Base-by-base conservation (phyloP, 2,888 invertebrate genomes). In the Polydrusus pterygomalis region DNA sequence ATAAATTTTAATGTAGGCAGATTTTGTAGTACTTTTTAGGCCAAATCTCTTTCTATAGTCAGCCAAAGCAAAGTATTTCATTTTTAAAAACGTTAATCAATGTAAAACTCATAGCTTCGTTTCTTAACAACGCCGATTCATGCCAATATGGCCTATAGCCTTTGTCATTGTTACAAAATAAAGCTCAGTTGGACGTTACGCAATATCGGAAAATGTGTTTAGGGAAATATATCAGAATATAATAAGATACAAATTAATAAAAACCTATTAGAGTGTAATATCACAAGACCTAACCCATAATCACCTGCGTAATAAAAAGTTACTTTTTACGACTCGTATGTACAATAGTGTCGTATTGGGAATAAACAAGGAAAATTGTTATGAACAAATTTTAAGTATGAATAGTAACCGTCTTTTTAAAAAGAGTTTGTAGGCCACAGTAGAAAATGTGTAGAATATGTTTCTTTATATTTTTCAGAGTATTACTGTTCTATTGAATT, bases 221-320 rank as follows among this genome's bases (percentile, higher is more conserved):
- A 38, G 38, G 49, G 49, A 30, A 20, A 17, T 47, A 51, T 38
- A 60, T 60, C 38, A 60, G 58, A 40, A 38, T 38, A 60, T 17
- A 60, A 38, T 60, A 40, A 60, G 63, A 60, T 63, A 54, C 63
- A 63, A 74, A 62, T 51, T 73, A 40, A 69, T 62, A 47, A 72
- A 64, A 73, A 54, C 67, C 58, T 69, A 73, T 51, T 65, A 70
- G 25, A 70, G 62, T 43, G 54, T 71, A 72, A 76, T 76, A 76
- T 76, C 76, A 76, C 76, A 72, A 69, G 68, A 69, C 69, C 71
- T 56, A 76, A 71, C 58, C 65, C 64, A 75, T 75, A 62, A 54
- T 75, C 70, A 75, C 71, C 68, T 49, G 65, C 69, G 62, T 64
- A 72, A 72, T 72, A 65, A 73, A 20, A 72, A 54, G 25, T 51